Percentiles rank a stretch among this genome's conserved stretches.
Evolutionary conservation across 2,797 vertebrate species (phyloP).

Genomic region (Manis crassicaudata): DNA sequence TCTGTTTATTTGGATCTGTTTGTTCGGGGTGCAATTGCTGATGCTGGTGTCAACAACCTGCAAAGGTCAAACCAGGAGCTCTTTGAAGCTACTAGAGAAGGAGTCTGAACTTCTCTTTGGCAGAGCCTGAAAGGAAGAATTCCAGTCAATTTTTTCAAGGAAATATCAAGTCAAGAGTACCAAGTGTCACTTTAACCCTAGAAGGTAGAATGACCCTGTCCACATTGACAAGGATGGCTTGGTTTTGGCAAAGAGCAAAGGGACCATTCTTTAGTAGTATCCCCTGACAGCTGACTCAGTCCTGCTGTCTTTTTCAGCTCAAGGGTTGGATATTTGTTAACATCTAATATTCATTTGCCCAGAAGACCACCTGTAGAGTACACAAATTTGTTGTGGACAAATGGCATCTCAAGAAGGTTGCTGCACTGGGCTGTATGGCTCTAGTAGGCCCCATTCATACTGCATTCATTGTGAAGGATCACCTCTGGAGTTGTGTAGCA

Average conservation of each 20-base stretch:
- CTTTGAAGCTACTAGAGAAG: constrained; percentile 89
- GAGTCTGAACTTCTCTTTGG: constrained; percentile 91
- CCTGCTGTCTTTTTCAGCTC: background rate
- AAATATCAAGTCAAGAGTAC: background rate
- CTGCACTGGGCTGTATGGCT: background rate
- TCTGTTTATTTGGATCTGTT: constrained; percentile 85
- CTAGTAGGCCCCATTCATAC: background rate
- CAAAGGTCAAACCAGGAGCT: constrained; percentile 88
- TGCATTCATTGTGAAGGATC: background rate
- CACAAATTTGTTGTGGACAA: background rate
- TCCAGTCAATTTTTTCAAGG: background rate
- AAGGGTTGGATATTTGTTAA: background rate
- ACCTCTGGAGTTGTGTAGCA: background rate
- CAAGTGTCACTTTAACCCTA: background rate
- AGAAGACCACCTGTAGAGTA: background rate
- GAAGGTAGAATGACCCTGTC: background rate
- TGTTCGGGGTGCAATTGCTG: background rate
- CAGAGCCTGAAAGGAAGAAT: constrained; percentile 85
- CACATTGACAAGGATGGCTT: background rate
- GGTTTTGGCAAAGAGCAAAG: background rate
- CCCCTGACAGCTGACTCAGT: background rate
- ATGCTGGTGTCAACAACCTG: constrained; percentile 87
- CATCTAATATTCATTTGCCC: background rate
- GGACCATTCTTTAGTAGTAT: background rate
- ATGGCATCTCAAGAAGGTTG: background rate